Evolutionary conservation across 2,797 vertebrate genomes (phyloP).

Genomic region (Valencia hispanica): DNA sequence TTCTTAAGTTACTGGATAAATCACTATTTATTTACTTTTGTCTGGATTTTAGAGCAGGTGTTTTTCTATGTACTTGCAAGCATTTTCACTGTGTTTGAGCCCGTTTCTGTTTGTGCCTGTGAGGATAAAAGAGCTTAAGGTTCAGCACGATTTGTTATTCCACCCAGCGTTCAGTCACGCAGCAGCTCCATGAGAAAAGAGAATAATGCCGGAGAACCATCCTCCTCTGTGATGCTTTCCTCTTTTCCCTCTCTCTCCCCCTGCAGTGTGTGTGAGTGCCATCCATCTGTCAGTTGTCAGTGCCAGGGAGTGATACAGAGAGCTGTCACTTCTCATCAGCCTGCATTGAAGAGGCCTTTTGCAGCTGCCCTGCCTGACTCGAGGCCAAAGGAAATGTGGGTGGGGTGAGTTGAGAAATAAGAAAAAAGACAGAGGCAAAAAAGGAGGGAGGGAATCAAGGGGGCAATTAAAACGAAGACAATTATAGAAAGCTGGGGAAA

Average conservation of each 20-base stretch:
- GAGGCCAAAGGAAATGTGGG: slow-evolving; percentile 75
- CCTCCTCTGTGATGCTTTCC: slow-evolving; percentile 77
- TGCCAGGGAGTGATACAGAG: slow-evolving; percentile 95
- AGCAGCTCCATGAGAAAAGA: slow-evolving; percentile 86
- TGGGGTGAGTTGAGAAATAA: slow-evolving; percentile 16
- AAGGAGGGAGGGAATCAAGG: slow-evolving; percentile 45
- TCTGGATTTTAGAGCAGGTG: slow-evolving; percentile 3
- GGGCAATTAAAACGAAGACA: slow-evolving; percentile 67
- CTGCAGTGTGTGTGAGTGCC: slow-evolving; percentile 94
- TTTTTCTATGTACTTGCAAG: slow-evolving; percentile 2
- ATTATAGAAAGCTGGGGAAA: slow-evolving; percentile 57
- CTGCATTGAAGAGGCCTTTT: slow-evolving; percentile 92
- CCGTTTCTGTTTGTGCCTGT: slow-evolving; percentile 36
- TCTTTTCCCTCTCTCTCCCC: slow-evolving; percentile 63
- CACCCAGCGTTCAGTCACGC: slow-evolving; percentile 87
- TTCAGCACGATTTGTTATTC: slow-evolving; percentile 87
- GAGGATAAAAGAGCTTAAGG: slow-evolving; percentile 49
- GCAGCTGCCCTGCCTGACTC: slow-evolving; percentile 92
- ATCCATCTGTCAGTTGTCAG: slow-evolving; percentile 99
- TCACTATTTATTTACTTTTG: not conserved
- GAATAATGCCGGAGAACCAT: slow-evolving; percentile 88
- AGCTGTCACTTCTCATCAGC: slow-evolving; percentile 98
- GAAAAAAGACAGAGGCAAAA: slow-evolving; percentile 19
- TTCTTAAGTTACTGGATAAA: not conserved
- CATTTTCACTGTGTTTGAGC: slow-evolving; percentile 1